phyloP scores from a whole-genome alignment of 1,140 invertebrate genomes.

The Cyrtorhinus lividipennis region DNA sequence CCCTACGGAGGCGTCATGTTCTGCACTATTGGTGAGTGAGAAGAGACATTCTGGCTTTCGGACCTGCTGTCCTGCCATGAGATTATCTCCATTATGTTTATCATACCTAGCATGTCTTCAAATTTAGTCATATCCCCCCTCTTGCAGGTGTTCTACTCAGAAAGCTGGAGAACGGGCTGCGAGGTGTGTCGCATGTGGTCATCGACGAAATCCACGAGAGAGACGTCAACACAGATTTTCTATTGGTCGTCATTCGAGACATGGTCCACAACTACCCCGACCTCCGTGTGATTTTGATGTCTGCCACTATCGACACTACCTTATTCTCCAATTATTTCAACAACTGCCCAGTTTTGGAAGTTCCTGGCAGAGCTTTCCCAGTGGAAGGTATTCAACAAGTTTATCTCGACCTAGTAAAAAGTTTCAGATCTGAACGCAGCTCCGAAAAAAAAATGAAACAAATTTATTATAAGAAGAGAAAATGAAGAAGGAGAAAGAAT shows the following conservation, averaged over 20 bases:
- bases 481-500: neutral
- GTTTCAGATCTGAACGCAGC: too few species aligned
- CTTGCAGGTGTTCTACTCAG: conserved; percentile 61
- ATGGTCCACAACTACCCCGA: conserved; percentile 83
- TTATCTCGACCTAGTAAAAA: too few species aligned
- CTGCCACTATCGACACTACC: conserved; percentile 85
- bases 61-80: too few species aligned
- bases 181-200: conserved; percentile 80
- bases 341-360: conserved; percentile 63
- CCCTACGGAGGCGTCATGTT: conserved; percentile 88
- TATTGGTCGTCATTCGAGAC: conserved; percentile 82
- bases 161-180: conserved; percentile 72
- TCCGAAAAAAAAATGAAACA: too few species aligned
- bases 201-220: conserved; percentile 97
- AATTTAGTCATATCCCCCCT: neutral
- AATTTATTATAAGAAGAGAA: neutral
- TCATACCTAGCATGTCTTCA: too few species aligned
- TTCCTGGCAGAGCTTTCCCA: conserved; percentile 62
- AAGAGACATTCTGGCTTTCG: too few species aligned
- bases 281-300: conserved; percentile 88
- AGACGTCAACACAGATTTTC: conserved; percentile 92
- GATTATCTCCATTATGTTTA: too few species aligned
- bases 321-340: conserved; percentile 86
- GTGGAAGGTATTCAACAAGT: conserved; percentile 52
- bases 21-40: conserved; percentile 74